A percentile compares a stretch with the other conserved stretches of the same genome.
Evolutionary conservation across 2,888 invertebrate genomes (phyloP).

Genomic region (Polymixis lichenea): DNA sequence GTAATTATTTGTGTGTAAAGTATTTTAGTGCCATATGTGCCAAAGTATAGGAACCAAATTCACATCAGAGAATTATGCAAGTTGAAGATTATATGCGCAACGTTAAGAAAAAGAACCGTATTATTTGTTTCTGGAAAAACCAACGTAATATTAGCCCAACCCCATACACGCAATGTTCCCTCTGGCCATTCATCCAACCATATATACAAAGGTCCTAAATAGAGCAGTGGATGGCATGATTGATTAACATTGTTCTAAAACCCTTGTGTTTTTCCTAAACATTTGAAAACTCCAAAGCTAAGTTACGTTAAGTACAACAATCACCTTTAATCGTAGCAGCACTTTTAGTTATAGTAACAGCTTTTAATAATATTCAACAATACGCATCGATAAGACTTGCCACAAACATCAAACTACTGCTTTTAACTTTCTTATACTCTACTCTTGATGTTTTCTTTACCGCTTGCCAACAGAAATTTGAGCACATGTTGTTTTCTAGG

Average conservation of each 20-base stretch:
- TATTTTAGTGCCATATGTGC: background rate
- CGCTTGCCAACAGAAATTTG: constrained; percentile 40
- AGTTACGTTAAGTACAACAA: constrained; percentile 59
- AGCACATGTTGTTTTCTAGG: constrained; percentile 30
- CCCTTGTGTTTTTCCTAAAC: constrained; percentile 46
- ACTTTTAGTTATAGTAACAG: constrained; percentile 62
- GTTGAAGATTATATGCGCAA: background rate
- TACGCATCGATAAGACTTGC: constrained; percentile 56
- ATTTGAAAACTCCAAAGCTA: constrained; percentile 57
- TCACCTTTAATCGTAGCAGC: constrained; percentile 54
- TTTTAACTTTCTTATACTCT: constrained; percentile 58
- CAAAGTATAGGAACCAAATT: background rate
- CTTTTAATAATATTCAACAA: constrained; percentile 66
- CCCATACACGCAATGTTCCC: background rate
- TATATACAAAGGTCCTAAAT: background rate
- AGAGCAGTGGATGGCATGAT: background rate
- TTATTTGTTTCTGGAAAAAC: background rate
- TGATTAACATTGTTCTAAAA: constrained; percentile 14
- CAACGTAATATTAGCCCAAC: background rate
- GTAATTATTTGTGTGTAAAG: background rate
- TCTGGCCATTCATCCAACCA: background rate
- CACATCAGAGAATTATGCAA: background rate
- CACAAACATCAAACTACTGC: constrained; percentile 57
- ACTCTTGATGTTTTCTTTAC: constrained; percentile 44
- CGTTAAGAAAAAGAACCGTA: background rate